phyloP scores from a whole-genome alignment of 2,888 invertebrate genomes.

The Cephonodes hylas region DNA sequence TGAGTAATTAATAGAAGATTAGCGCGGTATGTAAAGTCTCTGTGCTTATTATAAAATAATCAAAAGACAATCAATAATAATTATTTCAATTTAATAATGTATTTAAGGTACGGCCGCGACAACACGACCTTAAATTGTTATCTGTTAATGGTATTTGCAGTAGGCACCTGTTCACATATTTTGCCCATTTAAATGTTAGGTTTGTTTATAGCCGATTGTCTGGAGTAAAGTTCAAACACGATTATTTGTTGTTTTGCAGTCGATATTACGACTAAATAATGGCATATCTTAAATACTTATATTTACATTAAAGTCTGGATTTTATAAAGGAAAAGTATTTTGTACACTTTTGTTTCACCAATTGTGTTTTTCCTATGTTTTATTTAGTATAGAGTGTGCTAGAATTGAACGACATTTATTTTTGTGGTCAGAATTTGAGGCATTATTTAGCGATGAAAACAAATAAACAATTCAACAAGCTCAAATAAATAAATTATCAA shows the following conservation, averaged over 20 bases:
- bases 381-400: no score
- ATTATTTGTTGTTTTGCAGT: background rate
- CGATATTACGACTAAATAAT: background rate
- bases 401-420: no score
- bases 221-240: constrained; percentile 9
- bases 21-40: background rate
- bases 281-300: background rate
- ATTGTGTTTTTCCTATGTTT: no score
- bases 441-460: no score
- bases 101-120: constrained; percentile 14
- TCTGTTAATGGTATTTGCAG: constrained; percentile 34
- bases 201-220: constrained; percentile 25
- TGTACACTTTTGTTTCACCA: no score
- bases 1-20: background rate
- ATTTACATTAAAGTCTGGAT: background rate
- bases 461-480: no score
- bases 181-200: constrained; percentile 39
- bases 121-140: constrained; percentile 30
- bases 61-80: background rate
- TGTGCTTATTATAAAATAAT: background rate
- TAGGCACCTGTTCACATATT: constrained; percentile 41
- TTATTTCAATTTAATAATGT: constrained; percentile 1
- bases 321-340: no score
- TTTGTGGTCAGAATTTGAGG: no score
- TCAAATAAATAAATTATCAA: no score